Conservation (phyloP, 2,888 invertebrate species). For the Metellina segmentata region DNA sequence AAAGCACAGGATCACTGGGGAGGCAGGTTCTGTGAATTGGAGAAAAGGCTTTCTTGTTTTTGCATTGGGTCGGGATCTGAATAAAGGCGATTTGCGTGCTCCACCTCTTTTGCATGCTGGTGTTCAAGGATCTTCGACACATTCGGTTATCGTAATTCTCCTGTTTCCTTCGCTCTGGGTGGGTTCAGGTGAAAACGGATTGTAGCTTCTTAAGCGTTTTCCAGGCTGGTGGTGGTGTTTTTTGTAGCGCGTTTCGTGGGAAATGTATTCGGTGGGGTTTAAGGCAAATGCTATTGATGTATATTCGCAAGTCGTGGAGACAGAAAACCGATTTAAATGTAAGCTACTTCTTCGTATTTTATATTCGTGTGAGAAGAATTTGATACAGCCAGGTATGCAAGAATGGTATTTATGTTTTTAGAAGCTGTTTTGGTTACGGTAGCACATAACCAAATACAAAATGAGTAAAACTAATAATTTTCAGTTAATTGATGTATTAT, state of each 20-base stretch:
- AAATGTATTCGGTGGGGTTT: not conserved
- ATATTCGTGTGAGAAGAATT: not conserved
- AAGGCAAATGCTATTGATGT: not conserved
- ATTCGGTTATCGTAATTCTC: constrained; percentile 38
- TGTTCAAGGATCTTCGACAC: constrained; percentile 13
- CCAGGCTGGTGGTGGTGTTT: not conserved
- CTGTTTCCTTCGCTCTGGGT: not conserved
- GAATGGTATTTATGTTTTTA: not conserved
- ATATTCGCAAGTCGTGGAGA: not conserved
- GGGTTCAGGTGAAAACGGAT: not conserved
- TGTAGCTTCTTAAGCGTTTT: not conserved
- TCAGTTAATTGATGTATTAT: too few species aligned
- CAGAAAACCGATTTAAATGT: not conserved
- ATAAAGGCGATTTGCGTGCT: constrained; percentile 49
- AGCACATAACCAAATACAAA: too few species aligned
- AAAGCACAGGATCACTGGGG: constrained; percentile 40
- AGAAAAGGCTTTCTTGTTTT: constrained; percentile 17
- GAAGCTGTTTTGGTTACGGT: not conserved
- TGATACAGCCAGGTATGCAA: not conserved
- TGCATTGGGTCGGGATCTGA: constrained; percentile 12
- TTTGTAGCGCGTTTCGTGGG: not conserved
- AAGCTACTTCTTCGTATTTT: not conserved
- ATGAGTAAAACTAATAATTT: too few species aligned
- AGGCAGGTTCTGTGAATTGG: constrained; percentile 25
- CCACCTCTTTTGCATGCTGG: constrained; percentile 11